Evolutionary conservation across 2,797 vertebrate genomes (phyloP).

Genomic region (Takifugu ocellatus): DNA sequence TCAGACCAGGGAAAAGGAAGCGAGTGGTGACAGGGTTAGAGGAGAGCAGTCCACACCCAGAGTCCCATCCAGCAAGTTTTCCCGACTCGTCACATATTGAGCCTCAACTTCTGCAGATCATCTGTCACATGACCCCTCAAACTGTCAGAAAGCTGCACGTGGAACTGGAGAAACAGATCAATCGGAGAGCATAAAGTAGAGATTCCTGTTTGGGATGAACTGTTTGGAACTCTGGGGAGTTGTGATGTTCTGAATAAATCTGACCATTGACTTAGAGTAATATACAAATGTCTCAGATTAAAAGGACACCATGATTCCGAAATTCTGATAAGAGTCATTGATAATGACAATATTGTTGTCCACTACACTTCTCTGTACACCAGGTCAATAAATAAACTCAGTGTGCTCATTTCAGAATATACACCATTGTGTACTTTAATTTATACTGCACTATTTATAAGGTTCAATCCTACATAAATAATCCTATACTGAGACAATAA

Average conservation of each 20-base stretch:
- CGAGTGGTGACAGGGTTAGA: constrained; percentile 28
- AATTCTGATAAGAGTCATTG: no score
- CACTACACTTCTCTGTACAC: not conserved
- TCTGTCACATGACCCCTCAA: not conserved
- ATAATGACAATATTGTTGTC: not conserved
- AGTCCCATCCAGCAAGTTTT: constrained; percentile 66
- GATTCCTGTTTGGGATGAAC: not conserved
- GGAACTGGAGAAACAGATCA: not conserved
- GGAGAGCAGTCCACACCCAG: constrained; percentile 10
- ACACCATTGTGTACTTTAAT: no score
- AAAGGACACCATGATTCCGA: no score
- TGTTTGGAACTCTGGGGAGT: not conserved
- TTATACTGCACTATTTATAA: no score
- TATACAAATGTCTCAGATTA: no score
- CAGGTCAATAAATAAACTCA: no score
- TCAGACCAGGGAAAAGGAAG: constrained; percentile 35
- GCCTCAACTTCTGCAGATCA: not conserved
- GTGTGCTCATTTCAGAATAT: no score
- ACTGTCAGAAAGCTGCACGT: no score
- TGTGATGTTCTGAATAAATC: not conserved
- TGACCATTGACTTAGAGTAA: no score
- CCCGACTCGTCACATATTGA: not conserved
- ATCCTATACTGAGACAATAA: no score
- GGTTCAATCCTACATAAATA: no score
- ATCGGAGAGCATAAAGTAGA: not conserved